A percentile compares a stretch with the other conserved stretches of the same genome.
Conservation (phyloP, 2,888 invertebrate genomes). For the Dynastes hyllus region DNA sequence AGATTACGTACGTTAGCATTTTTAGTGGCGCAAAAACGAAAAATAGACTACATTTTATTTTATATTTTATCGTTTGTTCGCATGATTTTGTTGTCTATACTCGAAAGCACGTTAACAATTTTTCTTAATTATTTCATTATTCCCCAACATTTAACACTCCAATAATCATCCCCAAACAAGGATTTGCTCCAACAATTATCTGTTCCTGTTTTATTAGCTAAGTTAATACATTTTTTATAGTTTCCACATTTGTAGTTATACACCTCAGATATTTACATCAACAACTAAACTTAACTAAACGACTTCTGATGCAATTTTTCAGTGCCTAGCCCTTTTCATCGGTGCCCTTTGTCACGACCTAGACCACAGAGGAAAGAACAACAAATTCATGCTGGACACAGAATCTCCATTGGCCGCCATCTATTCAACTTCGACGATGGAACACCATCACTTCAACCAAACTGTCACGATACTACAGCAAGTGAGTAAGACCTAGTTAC, state of each 20-base stretch:
- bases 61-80: no score
- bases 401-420: slow-evolving; percentile 88
- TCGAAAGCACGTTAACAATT: no score
- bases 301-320: slow-evolving; percentile 48
- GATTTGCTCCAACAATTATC: no score
- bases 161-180: no score
- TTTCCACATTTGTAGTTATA: background rate
- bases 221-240: no score
- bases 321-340: slow-evolving; percentile 86
- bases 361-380: slow-evolving; percentile 90
- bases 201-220: no score
- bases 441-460: slow-evolving; percentile 92
- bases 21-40: no score
- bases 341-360: slow-evolving; percentile 89
- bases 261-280: background rate
- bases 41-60: no score
- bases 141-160: no score
- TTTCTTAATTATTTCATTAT: no score
- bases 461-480: slow-evolving; percentile 89
- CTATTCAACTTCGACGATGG: slow-evolving; percentile 90
- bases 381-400: slow-evolving; percentile 89
- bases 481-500: slow-evolving; percentile 67
- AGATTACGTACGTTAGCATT: no score
- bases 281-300: background rate
- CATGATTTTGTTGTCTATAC: no score